These are phyloP conservation scores for Plumapathes pennacea DNA, from an alignment of 92 coral and sea anemone species.

Conservation along the genomic window DNA sequence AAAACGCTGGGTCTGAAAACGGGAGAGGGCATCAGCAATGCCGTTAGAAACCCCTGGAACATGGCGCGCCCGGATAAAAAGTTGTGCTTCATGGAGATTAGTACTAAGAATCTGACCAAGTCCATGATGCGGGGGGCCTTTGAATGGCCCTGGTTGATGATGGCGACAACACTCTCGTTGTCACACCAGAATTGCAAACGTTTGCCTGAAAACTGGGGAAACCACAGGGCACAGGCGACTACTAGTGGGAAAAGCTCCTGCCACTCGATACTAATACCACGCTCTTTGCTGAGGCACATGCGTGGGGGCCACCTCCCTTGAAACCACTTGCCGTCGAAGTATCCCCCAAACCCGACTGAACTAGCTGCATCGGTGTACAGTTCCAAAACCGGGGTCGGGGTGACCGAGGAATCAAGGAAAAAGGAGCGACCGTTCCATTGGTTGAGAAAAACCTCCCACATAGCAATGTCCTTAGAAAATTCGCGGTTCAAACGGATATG, in stretches of 20 bases:
- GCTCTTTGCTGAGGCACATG: slow-evolving; percentile 22
- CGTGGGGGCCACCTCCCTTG: slow-evolving; percentile 55
- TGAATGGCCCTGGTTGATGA: slow-evolving; percentile 40
- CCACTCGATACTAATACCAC: slow-evolving; percentile 60
- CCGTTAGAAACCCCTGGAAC: slow-evolving; percentile 45
- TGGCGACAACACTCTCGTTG: slow-evolving; percentile 44
- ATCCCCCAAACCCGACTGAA: slow-evolving; percentile 51
- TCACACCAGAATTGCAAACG: slow-evolving; percentile 39
- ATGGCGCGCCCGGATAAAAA: slow-evolving; percentile 32
- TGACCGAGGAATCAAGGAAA: slow-evolving; percentile 36
- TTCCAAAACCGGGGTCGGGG: slow-evolving; percentile 17
- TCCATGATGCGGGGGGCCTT: slow-evolving; percentile 52
- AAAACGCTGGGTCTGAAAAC: slow-evolving; percentile 56
- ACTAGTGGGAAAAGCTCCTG: slow-evolving; percentile 57
- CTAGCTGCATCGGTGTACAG: slow-evolving; percentile 68
- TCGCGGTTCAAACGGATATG: slow-evolving; percentile 33
- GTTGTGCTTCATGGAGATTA: slow-evolving; percentile 27
- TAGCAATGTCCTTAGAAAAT: slow-evolving; percentile 38
- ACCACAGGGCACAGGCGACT: slow-evolving; percentile 54
- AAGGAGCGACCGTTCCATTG: slow-evolving; percentile 57
- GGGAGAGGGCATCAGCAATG: slow-evolving; percentile 51
- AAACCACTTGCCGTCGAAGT: slow-evolving; percentile 55
- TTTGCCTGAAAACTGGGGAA: slow-evolving; percentile 21
- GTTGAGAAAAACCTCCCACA: slow-evolving; percentile 56
- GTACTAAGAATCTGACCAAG: slow-evolving; percentile 12